Evolutionary conservation across 2,888 invertebrate genomes (phyloP).

Genomic region (Adelognathus sp.): DNA sequence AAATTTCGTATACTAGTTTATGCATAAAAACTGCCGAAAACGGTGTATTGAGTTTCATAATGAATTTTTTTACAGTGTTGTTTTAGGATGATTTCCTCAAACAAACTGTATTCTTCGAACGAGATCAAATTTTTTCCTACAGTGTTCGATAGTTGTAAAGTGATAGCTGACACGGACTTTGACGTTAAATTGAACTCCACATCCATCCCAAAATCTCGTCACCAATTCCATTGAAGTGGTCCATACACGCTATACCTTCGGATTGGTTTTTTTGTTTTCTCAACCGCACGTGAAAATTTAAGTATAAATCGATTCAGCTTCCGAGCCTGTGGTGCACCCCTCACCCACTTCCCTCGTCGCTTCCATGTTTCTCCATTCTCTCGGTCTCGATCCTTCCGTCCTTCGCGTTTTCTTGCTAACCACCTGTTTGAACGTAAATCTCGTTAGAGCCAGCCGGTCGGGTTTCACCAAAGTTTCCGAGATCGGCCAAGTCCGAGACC

Average conservation of each 20-base stretch:
- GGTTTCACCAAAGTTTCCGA: constrained; percentile 79
- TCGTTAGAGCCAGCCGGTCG: constrained; percentile 79
- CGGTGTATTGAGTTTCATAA: too few species aligned
- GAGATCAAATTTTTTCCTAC: too few species aligned
- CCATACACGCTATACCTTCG: neutral
- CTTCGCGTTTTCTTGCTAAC: constrained; percentile 36
- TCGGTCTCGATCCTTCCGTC: constrained; percentile 6
- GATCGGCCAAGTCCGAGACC: constrained; percentile 81
- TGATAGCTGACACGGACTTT: too few species aligned
- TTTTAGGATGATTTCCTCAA: too few species aligned
- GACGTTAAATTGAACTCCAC: neutral
- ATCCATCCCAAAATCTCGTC: neutral
- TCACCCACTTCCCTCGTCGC: neutral
- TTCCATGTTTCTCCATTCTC: constrained; percentile 18
- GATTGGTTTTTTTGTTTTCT: neutral
- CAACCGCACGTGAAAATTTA: neutral
- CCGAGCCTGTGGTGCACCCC: neutral
- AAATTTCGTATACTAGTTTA: too few species aligned
- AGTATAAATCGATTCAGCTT: neutral
- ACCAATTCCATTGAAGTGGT: neutral
- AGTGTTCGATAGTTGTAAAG: too few species aligned
- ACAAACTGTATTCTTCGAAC: too few species aligned
- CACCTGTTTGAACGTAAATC: constrained; percentile 54
- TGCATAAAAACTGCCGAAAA: too few species aligned
- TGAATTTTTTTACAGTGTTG: too few species aligned